Conservation (phyloP, 2,888 invertebrate species). For the Drosophila nr. perissopoda region DNA sequence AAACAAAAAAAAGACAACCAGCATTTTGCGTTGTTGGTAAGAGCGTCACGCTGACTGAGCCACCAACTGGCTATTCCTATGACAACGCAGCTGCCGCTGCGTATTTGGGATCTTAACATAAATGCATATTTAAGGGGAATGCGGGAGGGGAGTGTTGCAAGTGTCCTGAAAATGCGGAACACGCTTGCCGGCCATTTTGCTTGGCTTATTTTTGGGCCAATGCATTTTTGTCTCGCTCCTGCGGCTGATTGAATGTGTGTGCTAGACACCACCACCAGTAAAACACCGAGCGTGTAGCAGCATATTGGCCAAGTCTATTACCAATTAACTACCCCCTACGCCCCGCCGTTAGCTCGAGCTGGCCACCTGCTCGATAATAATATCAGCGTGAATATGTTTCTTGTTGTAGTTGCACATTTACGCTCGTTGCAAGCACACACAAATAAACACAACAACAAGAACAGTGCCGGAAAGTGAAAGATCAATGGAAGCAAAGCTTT, state of each 20-base stretch:
- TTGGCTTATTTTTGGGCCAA: slow-evolving; percentile 18
- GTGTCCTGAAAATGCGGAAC: slow-evolving; percentile 9
- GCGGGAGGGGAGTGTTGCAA: neutral
- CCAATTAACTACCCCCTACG: slow-evolving; percentile 67
- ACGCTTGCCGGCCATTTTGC: slow-evolving; percentile 14
- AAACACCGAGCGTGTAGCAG: slow-evolving; percentile 10
- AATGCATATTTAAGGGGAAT: neutral
- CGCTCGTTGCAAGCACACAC: slow-evolving; percentile 66
- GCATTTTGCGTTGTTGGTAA: slow-evolving; percentile 4
- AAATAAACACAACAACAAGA: slow-evolving; percentile 1
- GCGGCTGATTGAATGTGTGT: slow-evolving; percentile 10
- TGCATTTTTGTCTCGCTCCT: slow-evolving; percentile 45
- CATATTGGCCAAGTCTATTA: slow-evolving; percentile 70
- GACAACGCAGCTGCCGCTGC: slow-evolving; percentile 50
- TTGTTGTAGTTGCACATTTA: slow-evolving; percentile 67
- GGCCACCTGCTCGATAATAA: slow-evolving; percentile 49
- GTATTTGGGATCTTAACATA: slow-evolving; percentile 8
- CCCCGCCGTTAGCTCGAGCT: slow-evolving; percentile 9
- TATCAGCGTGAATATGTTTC: slow-evolving; percentile 30
- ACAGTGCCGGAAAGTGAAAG: slow-evolving; percentile 13
- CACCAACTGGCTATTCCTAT: slow-evolving; percentile 41
- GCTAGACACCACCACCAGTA: slow-evolving; percentile 39
- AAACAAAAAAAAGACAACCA: neutral
- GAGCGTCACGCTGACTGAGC: slow-evolving; percentile 56
- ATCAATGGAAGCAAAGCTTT: slow-evolving; percentile 20